Evolutionary conservation across 2,888 invertebrate species (phyloP), one percentile per base, ranked within the genome.

Genomic region (Meiosimyza decipiens): DNA sequence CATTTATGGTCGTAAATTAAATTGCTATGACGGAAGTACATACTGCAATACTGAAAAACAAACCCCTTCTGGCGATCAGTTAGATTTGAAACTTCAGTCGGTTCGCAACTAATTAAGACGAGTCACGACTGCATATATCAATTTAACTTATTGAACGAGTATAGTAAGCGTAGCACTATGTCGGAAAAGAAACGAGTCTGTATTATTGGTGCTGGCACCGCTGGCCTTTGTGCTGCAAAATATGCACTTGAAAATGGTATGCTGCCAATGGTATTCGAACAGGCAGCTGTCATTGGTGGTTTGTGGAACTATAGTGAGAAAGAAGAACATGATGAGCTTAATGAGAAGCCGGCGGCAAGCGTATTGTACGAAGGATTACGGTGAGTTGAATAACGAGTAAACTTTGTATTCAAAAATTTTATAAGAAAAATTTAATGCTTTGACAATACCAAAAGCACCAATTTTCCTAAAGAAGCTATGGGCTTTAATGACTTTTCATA

Each of bases 381-480:
- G 97, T 96, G 87, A 86, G 83, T 77, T 16, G 40, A 40, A 40
- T 40, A 9, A 40, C 40, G n/a, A 15, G 55, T 11, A 11, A 6
- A 51, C 12, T 6, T 22, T 54, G 9, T 18, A 11, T 60, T 11
- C 9, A 7, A 9, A 1, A 54, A 40, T 9, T 6, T 4, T 2
- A 3, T 13, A 18, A 65, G 13, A 28, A 47, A 28, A 57, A 1
- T 12, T 13, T 51, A 12, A 65, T n/a, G 11, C 13, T n/a, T n/a
- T 33, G 40, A 40, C 40, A 40, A 40, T 54, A 16, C 12, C 54
- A 16, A 11, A 1, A 97, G 97, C 82, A 96, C 97, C 0, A 97
- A 97, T 87, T 89, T 97, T 6, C 97, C 97, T 0, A 97, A 96
- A 83, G 96, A 98, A 88, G 91, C 95, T 3, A 98, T 98, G 97